Base-by-base conservation (phyloP, 1,140 invertebrate genomes). In the Watersipora subatra region DNA sequence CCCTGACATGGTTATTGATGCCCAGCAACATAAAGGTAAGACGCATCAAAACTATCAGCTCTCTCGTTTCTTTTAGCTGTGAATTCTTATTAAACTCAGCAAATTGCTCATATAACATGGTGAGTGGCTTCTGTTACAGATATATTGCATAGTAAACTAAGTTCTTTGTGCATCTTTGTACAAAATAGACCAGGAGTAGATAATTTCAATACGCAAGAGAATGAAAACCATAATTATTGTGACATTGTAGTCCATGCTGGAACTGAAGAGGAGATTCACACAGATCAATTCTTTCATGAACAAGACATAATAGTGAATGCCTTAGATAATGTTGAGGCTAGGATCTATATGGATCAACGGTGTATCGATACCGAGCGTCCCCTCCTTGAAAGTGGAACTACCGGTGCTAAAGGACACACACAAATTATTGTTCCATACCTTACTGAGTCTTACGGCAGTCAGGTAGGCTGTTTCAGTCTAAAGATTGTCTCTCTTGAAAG, bases 401-500 rank as follows among this genome's bases (percentile, higher is more conserved):
- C 97, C 57, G 96, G 95, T 63, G 96, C 95, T 1, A 97, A 99
- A 83, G 95, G 95, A 68, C 99, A 99, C 78, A 93, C 93, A 29
- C 96, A 99, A 69, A 89, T 89, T 30, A 92, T 98, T 20, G 89
- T 97, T 29, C 94, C 94, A 30, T 77, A 83, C 67, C 76, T 95
- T 25, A 97, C 93, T 1, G 94, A 97, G 80, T 94, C 92, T 0
- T 98, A 98, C 81, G 69, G 68, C 55, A 77, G 72, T 68, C 77
- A 80, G 73, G 77, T 78, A 65, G n/a, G n/a, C n/a, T n/a, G n/a
- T n/a, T n/a, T n/a, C n/a, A n/a, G n/a, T n/a, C n/a, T n/a, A n/a
- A n/a, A n/a, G n/a, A n/a, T n/a, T n/a, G n/a, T n/a, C n/a, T n/a
- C n/a, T n/a, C n/a, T n/a, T n/a, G n/a, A n/a, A n/a, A n/a, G n/a